Base-by-base conservation (phyloP, 2,797 vertebrate species). In the Ctenochaetus hawaiiensis region DNA sequence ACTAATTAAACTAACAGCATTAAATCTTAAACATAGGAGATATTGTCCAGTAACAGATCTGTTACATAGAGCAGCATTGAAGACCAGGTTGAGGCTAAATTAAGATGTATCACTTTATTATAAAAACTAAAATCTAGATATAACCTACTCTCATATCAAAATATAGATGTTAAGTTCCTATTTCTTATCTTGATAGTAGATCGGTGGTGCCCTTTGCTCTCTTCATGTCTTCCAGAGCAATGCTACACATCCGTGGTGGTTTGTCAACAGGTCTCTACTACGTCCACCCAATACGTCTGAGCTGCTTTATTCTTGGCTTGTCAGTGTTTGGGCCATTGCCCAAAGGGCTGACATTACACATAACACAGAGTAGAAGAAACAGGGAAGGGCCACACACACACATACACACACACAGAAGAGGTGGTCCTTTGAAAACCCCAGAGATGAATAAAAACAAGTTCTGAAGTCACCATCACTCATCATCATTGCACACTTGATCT, bases 401-500 rank as follows among this genome's bases (percentile, higher is more conserved):
- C 20, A 11, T 63, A 65, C 77, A 74, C 61, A 70, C 56, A 70
- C 70, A 67, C 61, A 81, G 47, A 73, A 66, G 75, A 69, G 84
- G 85, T 90, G 90, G 89, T 92, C 87, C 81, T 91, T 82, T 84
- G 74, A 87, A 90, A 92, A 71, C 87, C 78, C 89, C 52, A 67
- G 84, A 93, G 92, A 93, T 90, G 82, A 91, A 91, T 91, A 84
- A 88, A 89, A 91, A 84, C 88, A 82, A 81, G 81, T 75, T 89
- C 79, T 90, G 84, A 87, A 92, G 89, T 91, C 88, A 87, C 81
- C 83, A 88, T 93, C 91, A 93, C 85, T 94, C 89, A 92, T 91
- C 91, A 85, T 91, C 80, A 91, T 75, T 79, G 87, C 82, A 49
- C 83, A 84, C 82, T 86, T 87, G 84, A 88, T 91, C 78, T 92